Evolutionary conservation across 2,888 invertebrate genomes (phyloP).

Genomic region (Ophonus ardosiacus): DNA sequence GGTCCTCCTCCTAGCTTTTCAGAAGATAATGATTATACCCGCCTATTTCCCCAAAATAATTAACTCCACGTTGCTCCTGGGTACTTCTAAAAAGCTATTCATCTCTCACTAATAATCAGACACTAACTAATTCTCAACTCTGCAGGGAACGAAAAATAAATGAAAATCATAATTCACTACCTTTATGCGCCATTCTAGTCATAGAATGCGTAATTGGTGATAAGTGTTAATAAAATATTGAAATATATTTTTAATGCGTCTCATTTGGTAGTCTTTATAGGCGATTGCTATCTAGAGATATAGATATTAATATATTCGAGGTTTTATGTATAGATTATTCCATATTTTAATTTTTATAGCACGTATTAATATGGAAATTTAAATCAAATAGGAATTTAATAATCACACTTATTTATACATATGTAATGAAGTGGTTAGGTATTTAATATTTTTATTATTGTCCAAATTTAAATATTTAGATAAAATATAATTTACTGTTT

Average conservation of each 20-base stretch:
- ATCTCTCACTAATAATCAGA: not conserved
- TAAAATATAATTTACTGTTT: not conserved
- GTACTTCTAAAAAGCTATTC: not conserved
- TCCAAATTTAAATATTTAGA: not conserved
- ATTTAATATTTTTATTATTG: not conserved
- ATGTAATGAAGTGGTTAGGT: not conserved
- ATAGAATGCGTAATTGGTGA: not conserved
- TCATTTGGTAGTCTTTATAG: not conserved
- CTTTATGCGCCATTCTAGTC: not conserved
- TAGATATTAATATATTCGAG: not conserved
- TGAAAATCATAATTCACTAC: not conserved
- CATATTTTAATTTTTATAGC: slow-evolving; percentile 17
- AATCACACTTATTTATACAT: slow-evolving; percentile 6
- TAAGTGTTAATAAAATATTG: slow-evolving; percentile 19
- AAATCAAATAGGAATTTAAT: not conserved
- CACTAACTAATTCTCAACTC: not conserved
- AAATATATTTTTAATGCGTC: not conserved
- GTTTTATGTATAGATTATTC: slow-evolving; percentile 5
- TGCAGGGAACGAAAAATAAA: not conserved
- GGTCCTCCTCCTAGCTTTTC: not conserved
- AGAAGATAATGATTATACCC: not conserved
- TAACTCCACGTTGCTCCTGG: not conserved
- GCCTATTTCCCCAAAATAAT: not conserved
- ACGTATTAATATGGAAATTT: slow-evolving; percentile 12
- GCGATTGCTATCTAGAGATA: not conserved